Evolutionary conservation across 1,140 invertebrate species (phyloP).

Genomic region (Eubasilissa regina): DNA sequence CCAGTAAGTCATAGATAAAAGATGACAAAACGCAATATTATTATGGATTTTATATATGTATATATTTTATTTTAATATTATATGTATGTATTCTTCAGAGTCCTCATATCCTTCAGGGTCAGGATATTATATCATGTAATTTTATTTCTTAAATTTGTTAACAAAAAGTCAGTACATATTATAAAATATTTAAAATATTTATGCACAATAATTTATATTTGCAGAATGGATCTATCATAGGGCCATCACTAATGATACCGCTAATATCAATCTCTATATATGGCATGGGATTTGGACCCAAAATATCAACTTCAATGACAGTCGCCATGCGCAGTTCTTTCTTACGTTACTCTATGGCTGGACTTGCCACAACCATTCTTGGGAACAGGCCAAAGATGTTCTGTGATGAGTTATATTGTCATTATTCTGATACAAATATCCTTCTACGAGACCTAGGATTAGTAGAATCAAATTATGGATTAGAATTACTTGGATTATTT

Average conservation of each 20-base stretch:
- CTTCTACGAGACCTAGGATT: constrained; percentile 71
- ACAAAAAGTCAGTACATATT: background rate
- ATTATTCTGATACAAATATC: constrained; percentile 72
- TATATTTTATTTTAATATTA: background rate
- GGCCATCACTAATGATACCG: constrained; percentile 73
- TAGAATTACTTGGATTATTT: constrained; percentile 68
- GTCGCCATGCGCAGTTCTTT: constrained; percentile 75
- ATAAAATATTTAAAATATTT: background rate
- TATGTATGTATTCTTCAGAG: background rate
- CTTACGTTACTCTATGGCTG: constrained; percentile 73
- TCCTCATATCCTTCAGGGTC: background rate
- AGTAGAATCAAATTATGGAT: constrained; percentile 62
- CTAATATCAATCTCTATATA: constrained; percentile 76
- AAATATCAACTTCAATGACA: constrained; percentile 73
- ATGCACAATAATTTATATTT: constrained; percentile 60
- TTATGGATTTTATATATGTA: no score
- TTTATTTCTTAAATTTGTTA: background rate
- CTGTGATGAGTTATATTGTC: constrained; percentile 76
- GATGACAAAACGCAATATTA: no score
- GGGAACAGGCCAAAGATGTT: constrained; percentile 65
- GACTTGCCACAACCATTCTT: constrained; percentile 67
- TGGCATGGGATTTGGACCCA: constrained; percentile 76
- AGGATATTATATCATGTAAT: background rate
- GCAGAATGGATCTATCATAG: constrained; percentile 77
- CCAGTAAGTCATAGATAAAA: no score